Evolutionary conservation across 2,888 invertebrate species (phyloP).

Genomic region (Chrysodeixis includens): DNA sequence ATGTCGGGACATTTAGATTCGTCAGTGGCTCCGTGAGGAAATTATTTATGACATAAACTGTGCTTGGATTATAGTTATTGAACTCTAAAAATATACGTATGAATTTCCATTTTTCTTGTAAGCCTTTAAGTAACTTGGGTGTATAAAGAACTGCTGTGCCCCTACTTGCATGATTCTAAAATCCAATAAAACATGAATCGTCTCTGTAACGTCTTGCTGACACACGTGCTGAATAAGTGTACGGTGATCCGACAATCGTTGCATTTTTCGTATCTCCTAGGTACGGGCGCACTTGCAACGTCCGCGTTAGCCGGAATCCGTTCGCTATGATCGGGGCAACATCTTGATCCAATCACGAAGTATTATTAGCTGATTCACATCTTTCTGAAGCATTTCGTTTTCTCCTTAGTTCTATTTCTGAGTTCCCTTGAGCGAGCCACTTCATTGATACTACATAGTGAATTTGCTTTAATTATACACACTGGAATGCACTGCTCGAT

Average conservation of each 20-base stretch:
- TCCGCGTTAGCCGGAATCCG: constrained; percentile 14
- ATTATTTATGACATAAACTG: not conserved
- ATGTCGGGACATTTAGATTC: not conserved
- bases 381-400: constrained; percentile 65
- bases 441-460: constrained; percentile 73
- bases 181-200: too few relatives aligned
- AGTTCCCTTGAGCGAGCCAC: constrained; percentile 69
- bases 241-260: too few relatives aligned
- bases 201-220: too few relatives aligned
- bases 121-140: too few relatives aligned
- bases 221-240: too few relatives aligned
- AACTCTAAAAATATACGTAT: too few relatives aligned
- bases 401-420: constrained; percentile 70
- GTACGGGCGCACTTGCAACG: constrained; percentile 15
- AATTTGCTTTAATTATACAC: constrained; percentile 65
- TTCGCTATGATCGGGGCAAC: constrained; percentile 35
- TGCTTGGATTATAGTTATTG: too few relatives aligned
- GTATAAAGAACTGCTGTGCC: too few relatives aligned
- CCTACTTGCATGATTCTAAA: too few relatives aligned
- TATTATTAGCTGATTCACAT: constrained; percentile 60
- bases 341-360: constrained; percentile 54
- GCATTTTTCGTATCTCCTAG: constrained; percentile 16
- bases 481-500: constrained; percentile 68
- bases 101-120: too few relatives aligned
- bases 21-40: not conserved